A percentile compares a stretch with the other conserved stretches of the same genome.
Evolutionary conservation across 2,888 invertebrate genomes (phyloP).

Genomic region (Pardosa pseudoannulata): DNA sequence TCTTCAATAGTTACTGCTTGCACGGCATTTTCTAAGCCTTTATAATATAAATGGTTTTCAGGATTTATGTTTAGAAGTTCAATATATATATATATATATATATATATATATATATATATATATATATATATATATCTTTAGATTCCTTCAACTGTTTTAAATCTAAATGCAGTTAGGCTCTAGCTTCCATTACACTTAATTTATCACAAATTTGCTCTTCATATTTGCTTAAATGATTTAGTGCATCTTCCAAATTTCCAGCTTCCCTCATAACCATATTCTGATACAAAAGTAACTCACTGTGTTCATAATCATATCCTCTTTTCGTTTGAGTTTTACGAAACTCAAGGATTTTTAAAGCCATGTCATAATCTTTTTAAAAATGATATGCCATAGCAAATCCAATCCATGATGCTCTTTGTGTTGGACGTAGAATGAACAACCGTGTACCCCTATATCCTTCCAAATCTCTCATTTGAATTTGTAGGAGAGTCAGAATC

Average conservation of each 20-base stretch:
- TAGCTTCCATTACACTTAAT: conserved; percentile 92
- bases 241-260: conserved; percentile 81
- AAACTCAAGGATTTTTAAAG: conserved; percentile 96
- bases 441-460: conserved; percentile 98
- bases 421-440: conserved; percentile 95
- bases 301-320: conserved; percentile 94
- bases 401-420: conserved; percentile 99
- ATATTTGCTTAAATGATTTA: conserved; percentile 91
- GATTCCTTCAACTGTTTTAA: conserved; percentile 83
- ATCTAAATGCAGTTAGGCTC: conserved; percentile 80
- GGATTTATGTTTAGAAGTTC: conserved; percentile 94
- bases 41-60: conserved; percentile 95
- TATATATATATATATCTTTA: conserved; percentile 84
- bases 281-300: conserved; percentile 97
- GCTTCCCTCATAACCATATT: conserved; percentile 89
- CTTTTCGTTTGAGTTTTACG: conserved; percentile 86
- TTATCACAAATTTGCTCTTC: conserved; percentile 96
- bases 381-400: conserved; percentile 99
- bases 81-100: too few species aligned
- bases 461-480: conserved; percentile 99
- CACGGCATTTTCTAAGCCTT: conserved; percentile 90
- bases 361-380: conserved; percentile 96
- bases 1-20: conserved; percentile 84
- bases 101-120: too few species aligned
- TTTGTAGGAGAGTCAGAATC: conserved; percentile 97